Base-by-base conservation (phyloP, 2,888 invertebrate genomes). In the Ypsolopha scabrella region DNA sequence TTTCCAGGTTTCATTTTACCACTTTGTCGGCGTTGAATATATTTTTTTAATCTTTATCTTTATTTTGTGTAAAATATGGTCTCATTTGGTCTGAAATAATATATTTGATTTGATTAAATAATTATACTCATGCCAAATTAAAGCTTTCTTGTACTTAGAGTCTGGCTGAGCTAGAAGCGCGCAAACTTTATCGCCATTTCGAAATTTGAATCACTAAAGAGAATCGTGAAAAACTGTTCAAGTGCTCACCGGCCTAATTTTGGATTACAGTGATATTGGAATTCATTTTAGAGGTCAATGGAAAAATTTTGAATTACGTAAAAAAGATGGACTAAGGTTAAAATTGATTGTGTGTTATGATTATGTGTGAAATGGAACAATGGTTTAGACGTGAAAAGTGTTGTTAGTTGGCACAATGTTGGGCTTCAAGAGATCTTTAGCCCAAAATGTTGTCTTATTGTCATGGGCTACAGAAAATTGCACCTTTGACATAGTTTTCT, bases 371-470 rank as follows among this genome's bases (percentile, higher is more conserved):
- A n/a, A 51, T 58, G 59, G 62, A 61, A 61, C 57, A 58, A 58
- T 68, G 69, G 55, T 53, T 53, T 50, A 52, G 51, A 58, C 51
- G 54, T 68, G 54, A 62, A 56, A 9, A n/a, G 45, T 14, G 43
- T 8, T 8, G 43, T 1, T 9, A 14, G n/a, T 6, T n/a, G 35
- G 13, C 47, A 78, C 72, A 63, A 86, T 85, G 85, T 69, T 81
- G 35, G 79, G 81, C n/a, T 80, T 83, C 62, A 81, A 78, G 61
- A 64, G 67, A 50, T 70, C 72, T 13, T 62, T 67, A 52, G 59
- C 72, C 8, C 70, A 70, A 58, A 52, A 64, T 6, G 66, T 76
- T 38, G 55, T 82, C 44, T 53, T 72, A 4, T 54, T 77, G 33
- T 53, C 65, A 13, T 81, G 75, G 72, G 62, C 65, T 7, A 55